A percentile compares a stretch with the other conserved stretches of the same genome.
Conservation (phyloP, 2,888 invertebrate genomes). For the Xanthia icteritia region DNA sequence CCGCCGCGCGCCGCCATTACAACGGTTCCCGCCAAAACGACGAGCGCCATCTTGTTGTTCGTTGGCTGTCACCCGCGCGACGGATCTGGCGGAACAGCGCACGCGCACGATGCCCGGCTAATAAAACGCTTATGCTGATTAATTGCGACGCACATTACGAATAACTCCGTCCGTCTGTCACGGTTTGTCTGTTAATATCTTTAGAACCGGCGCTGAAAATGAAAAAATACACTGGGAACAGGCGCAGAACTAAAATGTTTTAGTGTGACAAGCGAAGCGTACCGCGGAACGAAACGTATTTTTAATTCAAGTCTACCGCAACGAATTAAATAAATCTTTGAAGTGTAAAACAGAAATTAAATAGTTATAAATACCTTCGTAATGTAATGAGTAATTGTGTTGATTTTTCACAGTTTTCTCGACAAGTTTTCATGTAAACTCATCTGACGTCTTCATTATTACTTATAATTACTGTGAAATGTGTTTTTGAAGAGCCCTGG, state of each 20-base stretch:
- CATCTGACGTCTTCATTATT: conserved; percentile 17
- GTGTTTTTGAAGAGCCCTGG: conserved; percentile 1
- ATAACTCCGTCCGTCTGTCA: conserved; percentile 72
- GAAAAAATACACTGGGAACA: conserved; percentile 72
- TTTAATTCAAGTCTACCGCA: conserved; percentile 73
- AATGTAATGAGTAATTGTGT: conserved; percentile 54
- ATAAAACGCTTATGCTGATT: conserved; percentile 87
- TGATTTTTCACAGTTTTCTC: conserved; percentile 31
- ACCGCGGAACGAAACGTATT: conserved; percentile 74
- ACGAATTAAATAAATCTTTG: conserved; percentile 76
- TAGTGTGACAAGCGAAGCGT: conserved; percentile 68
- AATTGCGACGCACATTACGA: conserved; percentile 79
- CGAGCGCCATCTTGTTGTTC: conserved; percentile 65
- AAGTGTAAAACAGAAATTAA: conserved; percentile 62
- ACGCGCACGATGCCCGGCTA: conserved; percentile 71
- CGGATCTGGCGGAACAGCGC: conserved; percentile 81
- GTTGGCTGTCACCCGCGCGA: conserved; percentile 76
- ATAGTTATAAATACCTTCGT: conserved; percentile 49
- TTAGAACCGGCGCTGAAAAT: conserved; percentile 68
- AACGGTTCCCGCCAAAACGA: conserved; percentile 64
- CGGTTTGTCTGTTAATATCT: conserved; percentile 72
- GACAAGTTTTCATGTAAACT: not conserved
- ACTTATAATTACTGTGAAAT: conserved; percentile 33
- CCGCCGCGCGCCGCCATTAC: conserved; percentile 73
- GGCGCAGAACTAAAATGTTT: conserved; percentile 78